Evolutionary conservation across 2,797 vertebrate genomes (phyloP).

Genomic region (Rhynchotus rufescens): DNA sequence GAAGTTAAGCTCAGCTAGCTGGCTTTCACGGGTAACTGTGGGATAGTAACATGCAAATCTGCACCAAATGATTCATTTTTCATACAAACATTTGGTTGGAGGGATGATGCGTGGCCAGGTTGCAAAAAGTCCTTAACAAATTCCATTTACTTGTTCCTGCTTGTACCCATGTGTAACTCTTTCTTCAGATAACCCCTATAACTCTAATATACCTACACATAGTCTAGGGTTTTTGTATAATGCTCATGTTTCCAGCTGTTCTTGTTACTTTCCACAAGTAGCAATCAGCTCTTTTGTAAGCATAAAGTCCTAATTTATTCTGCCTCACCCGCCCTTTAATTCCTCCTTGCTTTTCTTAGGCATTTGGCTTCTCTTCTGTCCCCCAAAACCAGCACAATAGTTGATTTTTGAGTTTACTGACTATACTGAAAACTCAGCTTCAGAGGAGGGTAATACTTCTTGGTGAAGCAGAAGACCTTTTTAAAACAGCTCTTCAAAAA

Average conservation of each 20-base stretch:
- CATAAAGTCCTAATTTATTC: neutral
- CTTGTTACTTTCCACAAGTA: neutral
- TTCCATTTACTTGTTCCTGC: neutral
- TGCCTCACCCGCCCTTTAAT: neutral
- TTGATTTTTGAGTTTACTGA: constrained; percentile 44
- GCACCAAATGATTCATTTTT: constrained; percentile 28
- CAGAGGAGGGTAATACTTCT: neutral
- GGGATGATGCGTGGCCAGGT: neutral
- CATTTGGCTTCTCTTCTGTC: neutral
- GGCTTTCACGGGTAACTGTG: neutral
- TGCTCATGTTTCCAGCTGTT: neutral
- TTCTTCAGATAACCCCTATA: neutral
- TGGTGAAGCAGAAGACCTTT: constrained; percentile 35
- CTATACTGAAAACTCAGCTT: neutral
- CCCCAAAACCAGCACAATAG: neutral
- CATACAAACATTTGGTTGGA: constrained; percentile 12
- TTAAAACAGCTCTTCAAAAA: neutral
- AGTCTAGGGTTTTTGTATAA: neutral
- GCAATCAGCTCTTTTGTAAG: neutral
- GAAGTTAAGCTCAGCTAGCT: neutral
- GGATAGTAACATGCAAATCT: constrained; percentile 10
- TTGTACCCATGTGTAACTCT: neutral
- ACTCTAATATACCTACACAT: neutral
- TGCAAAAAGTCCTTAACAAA: neutral
- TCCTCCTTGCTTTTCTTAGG: neutral